Evolutionary conservation across 2,888 invertebrate genomes (phyloP).

Genomic region (Silvanus unidentatus): DNA sequence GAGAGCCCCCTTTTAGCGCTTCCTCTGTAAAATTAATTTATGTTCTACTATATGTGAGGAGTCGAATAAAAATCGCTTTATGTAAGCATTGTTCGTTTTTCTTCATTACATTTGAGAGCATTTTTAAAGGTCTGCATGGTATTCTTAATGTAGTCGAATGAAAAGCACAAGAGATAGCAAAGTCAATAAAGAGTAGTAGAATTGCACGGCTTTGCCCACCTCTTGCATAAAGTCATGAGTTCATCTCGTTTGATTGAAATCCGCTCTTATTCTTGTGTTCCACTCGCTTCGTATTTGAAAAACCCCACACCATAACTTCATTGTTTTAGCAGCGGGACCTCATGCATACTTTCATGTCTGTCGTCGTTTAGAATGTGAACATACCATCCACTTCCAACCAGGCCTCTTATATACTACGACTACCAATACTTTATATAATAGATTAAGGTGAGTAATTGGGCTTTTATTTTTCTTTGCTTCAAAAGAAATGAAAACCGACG

Average conservation of each 20-base stretch:
- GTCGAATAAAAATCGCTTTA: too few species aligned
- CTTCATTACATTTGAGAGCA: background rate
- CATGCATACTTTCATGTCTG: constrained; percentile 46
- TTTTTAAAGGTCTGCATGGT: constrained; percentile 1
- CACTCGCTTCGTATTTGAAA: constrained; percentile 38
- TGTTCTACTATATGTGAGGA: too few species aligned
- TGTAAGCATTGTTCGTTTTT: too few species aligned
- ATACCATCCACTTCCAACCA: constrained; percentile 12
- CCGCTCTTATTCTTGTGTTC: constrained; percentile 48
- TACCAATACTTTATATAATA: constrained; percentile 28
- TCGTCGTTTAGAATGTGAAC: constrained; percentile 29
- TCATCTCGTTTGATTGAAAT: constrained; percentile 50
- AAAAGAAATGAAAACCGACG: too few species aligned
- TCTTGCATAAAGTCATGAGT: constrained; percentile 50
- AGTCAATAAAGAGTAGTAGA: constrained; percentile 35
- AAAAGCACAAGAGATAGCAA: constrained; percentile 24
- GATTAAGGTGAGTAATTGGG: constrained; percentile 31
- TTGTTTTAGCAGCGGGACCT: constrained; percentile 43
- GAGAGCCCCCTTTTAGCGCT: too few species aligned
- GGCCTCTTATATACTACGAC: constrained; percentile 1
- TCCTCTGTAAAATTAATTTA: background rate
- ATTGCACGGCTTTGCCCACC: constrained; percentile 39
- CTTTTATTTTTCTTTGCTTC: background rate
- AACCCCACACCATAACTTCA: constrained; percentile 45
- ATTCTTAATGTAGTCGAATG: constrained; percentile 30